phyloP scores from a whole-genome alignment of 2,113 vertebrate genomes.

The Clarias gariepinus region DNA sequence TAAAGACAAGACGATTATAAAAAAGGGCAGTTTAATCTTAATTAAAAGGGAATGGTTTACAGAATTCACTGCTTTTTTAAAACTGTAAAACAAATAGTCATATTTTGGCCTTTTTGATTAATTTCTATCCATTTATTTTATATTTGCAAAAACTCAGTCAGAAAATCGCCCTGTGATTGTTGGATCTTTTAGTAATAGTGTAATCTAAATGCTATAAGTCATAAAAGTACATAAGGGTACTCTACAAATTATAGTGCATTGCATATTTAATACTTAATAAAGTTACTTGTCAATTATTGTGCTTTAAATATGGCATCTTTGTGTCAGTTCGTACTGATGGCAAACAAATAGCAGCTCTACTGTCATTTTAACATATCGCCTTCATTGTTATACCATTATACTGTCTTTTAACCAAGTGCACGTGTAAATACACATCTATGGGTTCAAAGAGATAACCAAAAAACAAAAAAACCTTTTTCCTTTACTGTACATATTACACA shows the following conservation, averaged over 20 bases:
- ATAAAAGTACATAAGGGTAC: neutral
- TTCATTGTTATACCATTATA: neutral
- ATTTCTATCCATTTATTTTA: neutral
- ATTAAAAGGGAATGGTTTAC: conserved; percentile 35
- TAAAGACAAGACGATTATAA: conserved; percentile 31
- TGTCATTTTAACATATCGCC: neutral
- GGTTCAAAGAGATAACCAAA: neutral
- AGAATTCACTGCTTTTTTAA: neutral
- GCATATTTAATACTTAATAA: conserved; percentile 69
- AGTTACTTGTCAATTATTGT: conserved; percentile 85
- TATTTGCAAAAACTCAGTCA: neutral
- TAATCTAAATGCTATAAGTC: neutral
- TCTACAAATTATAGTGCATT: conserved; percentile 8
- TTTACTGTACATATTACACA: neutral
- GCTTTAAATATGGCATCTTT: conserved; percentile 90
- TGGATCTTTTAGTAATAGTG: neutral
- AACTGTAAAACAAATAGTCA: neutral
- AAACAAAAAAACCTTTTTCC: neutral
- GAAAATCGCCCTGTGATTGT: neutral
- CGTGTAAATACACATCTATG: neutral
- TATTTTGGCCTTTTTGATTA: neutral
- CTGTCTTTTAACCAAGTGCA: neutral
- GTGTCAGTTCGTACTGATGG: conserved; percentile 87
- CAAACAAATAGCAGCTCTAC: conserved; percentile 14
- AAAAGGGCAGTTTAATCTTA: conserved; percentile 6